Evolutionary conservation across 2,888 invertebrate genomes (phyloP).

Genomic region (Drosophila setosimentum): DNA sequence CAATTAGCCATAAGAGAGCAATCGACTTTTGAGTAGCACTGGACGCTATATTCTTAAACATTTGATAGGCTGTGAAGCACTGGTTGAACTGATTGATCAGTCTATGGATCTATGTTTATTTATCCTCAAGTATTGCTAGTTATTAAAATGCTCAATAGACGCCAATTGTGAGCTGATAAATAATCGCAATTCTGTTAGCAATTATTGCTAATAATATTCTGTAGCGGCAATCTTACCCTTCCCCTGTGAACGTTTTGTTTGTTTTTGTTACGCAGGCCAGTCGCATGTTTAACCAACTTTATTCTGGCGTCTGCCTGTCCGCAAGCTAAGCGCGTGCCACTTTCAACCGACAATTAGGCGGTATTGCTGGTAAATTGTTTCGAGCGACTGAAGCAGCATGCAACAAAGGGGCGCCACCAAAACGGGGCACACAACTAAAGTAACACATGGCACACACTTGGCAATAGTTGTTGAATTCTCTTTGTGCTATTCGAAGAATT

Average conservation of each 20-base stretch:
- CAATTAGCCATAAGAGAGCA: neutral
- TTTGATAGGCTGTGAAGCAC: neutral
- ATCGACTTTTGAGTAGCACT: no score
- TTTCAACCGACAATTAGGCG: slow-evolving; percentile 12
- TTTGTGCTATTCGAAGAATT: slow-evolving; percentile 1
- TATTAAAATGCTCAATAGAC: neutral
- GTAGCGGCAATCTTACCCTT: neutral
- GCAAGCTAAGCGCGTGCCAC: slow-evolving; percentile 53
- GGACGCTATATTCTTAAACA: neutral
- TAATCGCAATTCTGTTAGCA: neutral
- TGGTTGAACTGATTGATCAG: neutral
- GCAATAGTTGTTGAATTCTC: neutral
- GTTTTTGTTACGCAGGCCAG: neutral
- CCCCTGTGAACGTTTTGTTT: neutral
- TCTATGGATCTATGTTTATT: neutral
- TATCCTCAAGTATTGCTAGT: neutral
- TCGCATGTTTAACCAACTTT: neutral
- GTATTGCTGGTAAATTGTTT: slow-evolving; percentile 31
- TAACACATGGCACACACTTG: slow-evolving; percentile 34
- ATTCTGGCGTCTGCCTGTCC: slow-evolving; percentile 17
- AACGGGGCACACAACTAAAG: slow-evolving; percentile 7
- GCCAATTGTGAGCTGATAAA: neutral
- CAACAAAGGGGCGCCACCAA: slow-evolving; percentile 40
- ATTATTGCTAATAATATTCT: neutral
- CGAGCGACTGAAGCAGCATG: slow-evolving; percentile 22